Evolutionary conservation across 2,113 vertebrate species (phyloP).

Genomic region (Gnathochromis pfefferi): DNA sequence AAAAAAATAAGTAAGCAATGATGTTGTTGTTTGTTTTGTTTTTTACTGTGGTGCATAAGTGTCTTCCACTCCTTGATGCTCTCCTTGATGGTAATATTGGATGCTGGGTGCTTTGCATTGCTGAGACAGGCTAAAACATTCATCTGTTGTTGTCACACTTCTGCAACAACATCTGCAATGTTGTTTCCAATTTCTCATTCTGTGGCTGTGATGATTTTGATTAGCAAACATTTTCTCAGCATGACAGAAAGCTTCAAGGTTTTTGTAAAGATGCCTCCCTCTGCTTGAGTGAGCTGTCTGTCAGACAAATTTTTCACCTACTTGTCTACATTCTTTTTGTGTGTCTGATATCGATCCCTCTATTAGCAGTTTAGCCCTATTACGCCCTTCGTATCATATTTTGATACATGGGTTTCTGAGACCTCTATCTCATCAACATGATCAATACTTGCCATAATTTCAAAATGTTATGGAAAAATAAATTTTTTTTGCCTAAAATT

Average conservation of each 20-base stretch:
- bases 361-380: not conserved
- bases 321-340: not conserved
- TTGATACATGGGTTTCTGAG: not conserved
- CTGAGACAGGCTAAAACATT: not conserved
- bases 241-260: not conserved
- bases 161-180: not conserved
- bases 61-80: not conserved
- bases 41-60: not conserved
- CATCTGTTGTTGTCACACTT: not conserved
- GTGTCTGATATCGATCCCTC: not conserved
- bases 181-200: not conserved
- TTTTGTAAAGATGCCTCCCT: not conserved
- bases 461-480: not conserved
- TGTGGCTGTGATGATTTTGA: not conserved
- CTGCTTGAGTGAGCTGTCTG: not conserved
- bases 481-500: not conserved
- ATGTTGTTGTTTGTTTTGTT: not conserved
- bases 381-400: accelerated
- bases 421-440: not conserved
- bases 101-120: not conserved
- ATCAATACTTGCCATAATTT: not conserved
- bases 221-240: not conserved
- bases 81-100: not conserved
- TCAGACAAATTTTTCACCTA: not conserved
- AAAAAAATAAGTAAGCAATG: not conserved